Evolutionary conservation across 2,113 vertebrate species (phyloP), one percentile per base, ranked within the genome.

Genomic region (Phocoena phocoena): DNA sequence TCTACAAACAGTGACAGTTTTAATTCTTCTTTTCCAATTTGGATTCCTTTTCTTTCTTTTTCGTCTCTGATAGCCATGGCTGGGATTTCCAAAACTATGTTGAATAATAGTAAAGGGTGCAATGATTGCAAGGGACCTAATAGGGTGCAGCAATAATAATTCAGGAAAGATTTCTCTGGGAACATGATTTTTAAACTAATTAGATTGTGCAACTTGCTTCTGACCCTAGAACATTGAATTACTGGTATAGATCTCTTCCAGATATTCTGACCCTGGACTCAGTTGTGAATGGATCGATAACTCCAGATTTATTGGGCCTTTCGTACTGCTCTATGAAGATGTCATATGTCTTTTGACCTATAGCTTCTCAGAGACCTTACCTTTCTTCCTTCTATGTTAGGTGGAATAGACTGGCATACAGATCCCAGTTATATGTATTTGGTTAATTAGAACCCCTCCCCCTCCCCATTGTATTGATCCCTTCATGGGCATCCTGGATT

Each of bases 151-250:
- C 53, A 68, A 88, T n/a, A 90, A 65, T 90, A 90, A 65, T 88
- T 95, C 58, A 71, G 20, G 60, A 53, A 73, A 80, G 5, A 68
- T 15, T 87, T 77, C 38, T 79, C 50, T n/a, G 33, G 38, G 55
- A 13, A 94, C 63, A 9, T 87, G 26, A 76, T 70, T 94, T 94
- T 83, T 79, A 93, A 93, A 6, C 7, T 94, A 76, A 87, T 74
- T 65, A 85, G 31, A 77, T 55, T 41, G 17, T 33, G 6, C 17
- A 36, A 31, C 62, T 85, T 90, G 33, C 55, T 76, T 95, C 53
- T 76, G n/a, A 70, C 14, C 14, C 21, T 83, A 83, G 10, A 20
- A 83, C 18, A 44, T 21, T 88, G 53, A 97, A 62, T 63, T 90
- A 60, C 31, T 84, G 28, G 8, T 85, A 55, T 38, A 65, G 50